Percentiles rank a stretch among this genome's conserved stretches.
phyloP scores from a whole-genome alignment of 2,113 vertebrate genomes.

The Pampusana beccarii region DNA sequence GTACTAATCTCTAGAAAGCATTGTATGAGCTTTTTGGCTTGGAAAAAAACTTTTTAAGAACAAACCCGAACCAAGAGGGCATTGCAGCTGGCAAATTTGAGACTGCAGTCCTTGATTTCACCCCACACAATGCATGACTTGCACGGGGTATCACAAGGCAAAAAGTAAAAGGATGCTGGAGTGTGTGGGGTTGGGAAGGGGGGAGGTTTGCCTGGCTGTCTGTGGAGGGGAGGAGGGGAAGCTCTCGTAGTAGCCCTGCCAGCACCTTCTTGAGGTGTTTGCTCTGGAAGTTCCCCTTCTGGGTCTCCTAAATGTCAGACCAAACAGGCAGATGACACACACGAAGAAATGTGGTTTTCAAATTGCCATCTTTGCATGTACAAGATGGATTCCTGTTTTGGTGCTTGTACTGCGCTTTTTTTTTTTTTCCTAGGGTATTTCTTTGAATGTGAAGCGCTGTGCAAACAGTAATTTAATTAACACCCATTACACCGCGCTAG shows the following conservation, averaged over 20 bases:
- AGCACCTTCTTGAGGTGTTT: background rate
- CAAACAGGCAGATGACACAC: background rate
- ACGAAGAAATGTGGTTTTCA: background rate
- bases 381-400: background rate
- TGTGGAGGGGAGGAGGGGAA: rapidly evolving
- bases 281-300: background rate
- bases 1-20: background rate
- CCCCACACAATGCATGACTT: background rate
- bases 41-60: background rate
- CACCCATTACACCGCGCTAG: background rate
- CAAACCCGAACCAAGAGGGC: background rate
- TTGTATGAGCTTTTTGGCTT: background rate
- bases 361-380: background rate
- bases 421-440: background rate
- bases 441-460: background rate
- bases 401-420: background rate
- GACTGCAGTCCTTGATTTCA: background rate
- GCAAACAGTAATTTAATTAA: background rate
- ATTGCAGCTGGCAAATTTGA: background rate
- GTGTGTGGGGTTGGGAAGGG: rapidly evolving
- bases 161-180: background rate
- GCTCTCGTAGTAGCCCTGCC: background rate
- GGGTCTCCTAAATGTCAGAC: background rate
- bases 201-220: background rate
- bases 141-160: background rate